Evolutionary conservation across 1,140 invertebrate species (phyloP), one percentile per base, ranked within the genome.

Genomic region (Zaprionus tsacasi): DNA sequence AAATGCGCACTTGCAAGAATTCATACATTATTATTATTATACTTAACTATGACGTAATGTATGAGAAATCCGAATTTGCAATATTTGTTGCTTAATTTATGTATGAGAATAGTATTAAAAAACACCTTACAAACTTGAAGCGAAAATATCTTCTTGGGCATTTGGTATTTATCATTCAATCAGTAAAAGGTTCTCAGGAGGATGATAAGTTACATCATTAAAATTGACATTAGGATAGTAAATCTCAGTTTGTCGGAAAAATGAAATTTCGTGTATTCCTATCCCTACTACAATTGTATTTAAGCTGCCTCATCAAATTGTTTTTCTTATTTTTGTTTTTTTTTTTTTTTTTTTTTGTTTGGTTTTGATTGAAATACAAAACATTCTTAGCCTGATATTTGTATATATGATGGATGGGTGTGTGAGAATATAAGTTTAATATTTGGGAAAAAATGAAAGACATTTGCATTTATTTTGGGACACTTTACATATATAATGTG

Each of bases 11-110:
- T 69, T 85, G 61, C 74, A 88, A 87, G 59, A 70, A 88, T 82
- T 78, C 82, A 87, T 87, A 87, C 80, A 87, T 88, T 76, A 72
- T 79, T 85, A 75, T 68, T 86, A 78, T 88, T 80, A 80, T 88
- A 83, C 83, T 87, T 89, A 87, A 87, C 83, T 87, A 87, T 72
- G 83, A 88, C 83, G 81, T 83, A 83, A 87, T 88, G 79, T 83
- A 75, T 82, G 80, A 88, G 82, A 79, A 87, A 88, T 77, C 56
- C 43, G 48, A 85, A 74, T 72, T 67, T 78, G 81, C 78, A 83
- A 68, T 70, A 54, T 56, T 38, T 66, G 63, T 75, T 78, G 73
- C 80, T 78, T 87, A 88, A 80, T 83, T 81, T 69, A 79, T 73
- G 66, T 45, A 85, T 72, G 88, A 68, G 70, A 87, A 83, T 80